A percentile compares a stretch with the other conserved stretches of the same genome.
These are phyloP conservation scores for Sardinella longiceps DNA, from an alignment of 2,797 vertebrate genomes.

Conservation along the genomic window DNA sequence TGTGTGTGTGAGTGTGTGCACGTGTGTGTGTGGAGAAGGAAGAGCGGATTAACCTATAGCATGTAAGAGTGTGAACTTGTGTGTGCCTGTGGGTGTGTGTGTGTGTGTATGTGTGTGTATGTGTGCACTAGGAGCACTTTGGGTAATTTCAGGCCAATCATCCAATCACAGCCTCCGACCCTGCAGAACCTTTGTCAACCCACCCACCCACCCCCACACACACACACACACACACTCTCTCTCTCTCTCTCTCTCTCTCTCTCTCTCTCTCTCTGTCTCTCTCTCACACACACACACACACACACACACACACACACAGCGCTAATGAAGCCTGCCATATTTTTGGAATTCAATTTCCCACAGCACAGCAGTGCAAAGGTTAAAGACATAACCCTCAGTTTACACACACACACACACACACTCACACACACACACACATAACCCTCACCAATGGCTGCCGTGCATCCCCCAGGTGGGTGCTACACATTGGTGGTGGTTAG, in stretches of 20 bases:
- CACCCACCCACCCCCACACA: too few species aligned
- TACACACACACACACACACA: constrained; percentile 52
- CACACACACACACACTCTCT: too few species aligned
- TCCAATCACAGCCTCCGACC: constrained; percentile 46
- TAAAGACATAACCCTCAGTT: constrained; percentile 60
- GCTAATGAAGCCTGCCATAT: constrained; percentile 50
- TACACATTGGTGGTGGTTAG: too few species aligned
- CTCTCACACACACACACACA: too few species aligned
- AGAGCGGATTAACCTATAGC: too few species aligned
- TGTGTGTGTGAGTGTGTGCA: constrained; percentile 31
- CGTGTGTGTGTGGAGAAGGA: constrained; percentile 13
- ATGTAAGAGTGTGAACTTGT: background rate
- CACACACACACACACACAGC: too few species aligned
- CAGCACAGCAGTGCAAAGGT: constrained; percentile 56
- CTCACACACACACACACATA: too few species aligned
- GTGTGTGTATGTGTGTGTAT: constrained; percentile 28
- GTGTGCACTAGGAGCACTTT: constrained; percentile 37
- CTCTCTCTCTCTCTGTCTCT: too few species aligned
- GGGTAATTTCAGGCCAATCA: constrained; percentile 55
- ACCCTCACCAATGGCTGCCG: too few species aligned
- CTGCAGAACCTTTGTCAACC: constrained; percentile 36
- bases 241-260: too few species aligned
- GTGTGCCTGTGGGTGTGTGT: background rate
- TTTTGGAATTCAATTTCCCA: constrained; percentile 51
- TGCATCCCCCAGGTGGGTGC: too few species aligned